Evolutionary conservation across 92 coral and sea anemone genomes (phyloP).

Genomic region (Siderastrea siderea): DNA sequence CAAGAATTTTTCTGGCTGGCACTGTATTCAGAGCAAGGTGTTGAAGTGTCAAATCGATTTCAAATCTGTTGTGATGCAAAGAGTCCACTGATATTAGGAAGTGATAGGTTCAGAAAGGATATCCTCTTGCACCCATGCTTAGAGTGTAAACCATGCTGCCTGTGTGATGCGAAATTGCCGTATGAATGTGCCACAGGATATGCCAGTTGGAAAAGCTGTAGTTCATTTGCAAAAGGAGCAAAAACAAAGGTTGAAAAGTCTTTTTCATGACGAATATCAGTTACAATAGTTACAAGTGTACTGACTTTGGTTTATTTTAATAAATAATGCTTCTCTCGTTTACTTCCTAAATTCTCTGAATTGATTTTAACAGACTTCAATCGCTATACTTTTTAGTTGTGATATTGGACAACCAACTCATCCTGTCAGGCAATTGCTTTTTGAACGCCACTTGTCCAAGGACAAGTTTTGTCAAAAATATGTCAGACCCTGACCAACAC

Average conservation of each 20-base stretch:
- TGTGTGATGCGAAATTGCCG: conserved; percentile 45
- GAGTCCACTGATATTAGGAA: conserved; percentile 47
- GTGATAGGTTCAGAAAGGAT: conserved; percentile 50
- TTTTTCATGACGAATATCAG: not conserved
- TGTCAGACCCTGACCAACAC: no score
- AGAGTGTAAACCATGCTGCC: conserved; percentile 42
- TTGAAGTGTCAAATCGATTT: conserved; percentile 35
- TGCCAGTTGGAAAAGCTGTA: conserved; percentile 44
- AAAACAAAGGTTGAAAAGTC: conserved; percentile 16
- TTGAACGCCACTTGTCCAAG: no score
- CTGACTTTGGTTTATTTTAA: no score
- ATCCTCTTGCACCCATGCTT: conserved; percentile 24
- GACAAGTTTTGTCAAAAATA: no score
- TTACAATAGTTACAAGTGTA: no score
- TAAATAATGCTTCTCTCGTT: no score
- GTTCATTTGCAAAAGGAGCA: conserved; percentile 35
- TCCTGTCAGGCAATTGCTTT: no score
- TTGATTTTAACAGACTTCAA: no score
- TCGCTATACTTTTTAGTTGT: no score
- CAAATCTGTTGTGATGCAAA: conserved; percentile 30
- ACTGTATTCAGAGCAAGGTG: conserved; percentile 7
- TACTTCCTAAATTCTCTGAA: no score
- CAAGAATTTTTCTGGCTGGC: conserved; percentile 22
- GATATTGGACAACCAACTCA: no score
- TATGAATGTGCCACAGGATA: conserved; percentile 14